Evolutionary conservation across 2,888 invertebrate genomes (phyloP), one percentile per base, ranked within the genome.

Genomic region (Callosobruchus maculatus): DNA sequence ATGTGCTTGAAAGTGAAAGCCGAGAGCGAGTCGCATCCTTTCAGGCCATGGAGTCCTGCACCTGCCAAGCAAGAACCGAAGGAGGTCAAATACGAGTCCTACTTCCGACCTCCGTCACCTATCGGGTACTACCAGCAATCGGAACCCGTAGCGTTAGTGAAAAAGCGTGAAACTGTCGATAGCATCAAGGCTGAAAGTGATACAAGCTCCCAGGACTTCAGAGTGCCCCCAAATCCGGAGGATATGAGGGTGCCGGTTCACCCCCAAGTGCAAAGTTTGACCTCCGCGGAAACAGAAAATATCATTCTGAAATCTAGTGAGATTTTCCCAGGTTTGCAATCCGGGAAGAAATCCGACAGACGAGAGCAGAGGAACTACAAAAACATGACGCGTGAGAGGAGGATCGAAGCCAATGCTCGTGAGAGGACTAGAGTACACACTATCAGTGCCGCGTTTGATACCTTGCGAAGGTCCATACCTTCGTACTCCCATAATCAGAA

Each of bases 381-480:
- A 85, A 97, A 97, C 85, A 97, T 97, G 97, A 97, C 96, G 0
- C 90, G 96, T 21, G 97, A 97, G 85, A 88, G 97, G 79, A 89
- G 97, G 78, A 96, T 97, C 83, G 97, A 98, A 85, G 97, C 97
- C 0, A 98, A 98, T 84, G 97, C 97, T 0, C 89, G 97, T 4
- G 97, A 98, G 85, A 88, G 97, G 75, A 96, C 97, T 5, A 89
- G 97, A 72, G 97, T 98, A 0, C 97, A 98, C 86, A 97, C 97
- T 0, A 98, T 98, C 79, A 97, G 97, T 83, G 97, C 97, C 0
- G 97, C 97, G 0, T 98, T 97, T 85, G 97, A 98, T 79, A 96
- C 95, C 0, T 88, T 98, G 13, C 90, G 97, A 70, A 89, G 90
- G 75, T 90, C 96, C 0, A 94, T 98, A 69, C 97, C 97, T 1